Base-by-base conservation (phyloP, 2,888 invertebrate genomes). In the Agrochola lota region DNA sequence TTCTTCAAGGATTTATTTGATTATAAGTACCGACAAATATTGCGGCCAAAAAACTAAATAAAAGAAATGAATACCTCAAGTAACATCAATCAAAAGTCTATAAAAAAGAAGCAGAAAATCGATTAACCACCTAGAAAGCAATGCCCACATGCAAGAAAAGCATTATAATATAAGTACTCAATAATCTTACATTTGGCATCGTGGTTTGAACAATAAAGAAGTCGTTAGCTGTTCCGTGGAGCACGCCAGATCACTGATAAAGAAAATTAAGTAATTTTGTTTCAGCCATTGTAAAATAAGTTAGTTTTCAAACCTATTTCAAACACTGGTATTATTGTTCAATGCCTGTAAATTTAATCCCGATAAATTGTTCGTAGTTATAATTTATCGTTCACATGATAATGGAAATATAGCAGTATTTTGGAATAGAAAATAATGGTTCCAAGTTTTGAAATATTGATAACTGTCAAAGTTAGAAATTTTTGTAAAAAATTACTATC, bases 141-240 rank as follows among this genome's bases (percentile, higher is more conserved):
- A 59, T 57, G 35, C 2, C 35, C 52, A 69, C 86, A 78, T 85
- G 83, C 78, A 72, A 84, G 77, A 66, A 59, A 55, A 40, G 57
- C 78, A 72, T 85, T 85, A 83, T 15, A 49, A n/a, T 72, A 62
- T 49, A 35, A 35, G n/a, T 60, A 67, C 71, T 64, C 35, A 55
- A 63, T 69, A 78, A 30, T 55, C 23, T 71, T 55, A 40, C 46
- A 72, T 66, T 86, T 74, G n/a, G n/a, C 62, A 15, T 43, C 72
- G 63, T 35, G 49, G 74, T 67, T 86, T 57, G 20, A 40, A 74
- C 71, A 55, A 68, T 77, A 74, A 70, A 77, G 64, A 78, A 67
- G 63, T 78, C 79, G 40, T 84, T 83, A 55, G 17, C 15, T 59
- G 40, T 73, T 43, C 30, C 26, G 35, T 12, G 23, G 30, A 52